Conservation (phyloP, 2,797 vertebrate genomes). For the Enteromius treurensis region DNA sequence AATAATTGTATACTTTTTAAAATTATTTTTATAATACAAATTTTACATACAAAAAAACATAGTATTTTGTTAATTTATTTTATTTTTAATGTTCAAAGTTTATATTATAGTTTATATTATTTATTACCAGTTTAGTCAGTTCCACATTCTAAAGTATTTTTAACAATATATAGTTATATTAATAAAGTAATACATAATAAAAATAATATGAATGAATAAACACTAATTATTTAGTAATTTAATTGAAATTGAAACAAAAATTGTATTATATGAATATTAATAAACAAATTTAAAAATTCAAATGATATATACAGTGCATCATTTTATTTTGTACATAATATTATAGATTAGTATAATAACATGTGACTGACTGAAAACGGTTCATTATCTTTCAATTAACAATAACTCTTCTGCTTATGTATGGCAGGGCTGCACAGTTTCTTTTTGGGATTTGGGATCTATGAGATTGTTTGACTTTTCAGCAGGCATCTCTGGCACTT, state of each 20-base stretch:
- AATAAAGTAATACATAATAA: background rate
- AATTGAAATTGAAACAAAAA: too few species aligned
- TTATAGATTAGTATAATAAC: background rate
- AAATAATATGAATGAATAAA: background rate
- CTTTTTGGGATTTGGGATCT: constrained; percentile 25
- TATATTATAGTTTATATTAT: background rate
- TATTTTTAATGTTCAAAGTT: background rate
- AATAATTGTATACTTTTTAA: background rate
- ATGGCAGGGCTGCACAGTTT: constrained; percentile 25
- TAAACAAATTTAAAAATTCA: background rate
- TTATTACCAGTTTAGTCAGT: background rate
- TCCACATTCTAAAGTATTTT: background rate
- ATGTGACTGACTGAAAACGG: background rate
- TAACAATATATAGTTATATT: background rate
- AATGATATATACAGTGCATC: background rate
- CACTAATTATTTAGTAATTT: background rate
- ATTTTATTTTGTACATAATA: background rate
- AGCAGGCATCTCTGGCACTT: constrained; percentile 49
- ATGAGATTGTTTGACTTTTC: constrained; percentile 51
- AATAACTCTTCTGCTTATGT: constrained; percentile 44
- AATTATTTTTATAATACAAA: background rate
- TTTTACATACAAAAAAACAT: background rate
- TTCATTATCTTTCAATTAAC: background rate
- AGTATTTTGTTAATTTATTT: background rate
- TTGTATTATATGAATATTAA: background rate